Conservation (phyloP, 1,140 invertebrate genomes). For the Listronotus bonariensis region DNA sequence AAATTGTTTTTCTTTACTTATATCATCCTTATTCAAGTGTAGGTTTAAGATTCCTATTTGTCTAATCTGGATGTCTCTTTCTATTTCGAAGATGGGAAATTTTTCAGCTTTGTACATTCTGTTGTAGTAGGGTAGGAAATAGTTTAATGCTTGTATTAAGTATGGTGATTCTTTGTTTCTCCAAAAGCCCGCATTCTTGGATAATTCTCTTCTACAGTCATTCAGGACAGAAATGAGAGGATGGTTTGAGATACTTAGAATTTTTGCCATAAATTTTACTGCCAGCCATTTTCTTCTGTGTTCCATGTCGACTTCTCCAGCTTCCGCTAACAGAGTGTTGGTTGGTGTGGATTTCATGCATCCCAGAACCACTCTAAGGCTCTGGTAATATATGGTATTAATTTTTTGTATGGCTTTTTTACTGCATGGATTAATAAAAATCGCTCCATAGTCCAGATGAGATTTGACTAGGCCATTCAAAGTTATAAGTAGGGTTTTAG, state of each 20-base stretch:
- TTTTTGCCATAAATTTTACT: conserved; percentile 22
- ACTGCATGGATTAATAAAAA: conserved; percentile 7
- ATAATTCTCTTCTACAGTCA: neutral
- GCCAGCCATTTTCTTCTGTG: conserved; percentile 18
- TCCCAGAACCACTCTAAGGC: conserved; percentile 11
- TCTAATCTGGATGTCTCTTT: neutral
- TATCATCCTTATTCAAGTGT: neutral
- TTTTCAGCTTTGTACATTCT: conserved; percentile 1
- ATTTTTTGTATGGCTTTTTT: conserved; percentile 14
- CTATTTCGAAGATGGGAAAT: conserved; percentile 11
- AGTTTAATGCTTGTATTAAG: neutral
- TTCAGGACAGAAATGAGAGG: neutral
- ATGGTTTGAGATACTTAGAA: neutral
- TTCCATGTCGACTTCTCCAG: conserved; percentile 14
- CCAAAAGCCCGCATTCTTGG: neutral
- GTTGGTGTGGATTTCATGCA: conserved; percentile 31
- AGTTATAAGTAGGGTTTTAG: conserved; percentile 4
- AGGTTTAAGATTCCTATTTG: neutral
- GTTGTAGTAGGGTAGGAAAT: neutral
- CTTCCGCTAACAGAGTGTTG: conserved; percentile 25
- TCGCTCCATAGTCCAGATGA: conserved; percentile 28
- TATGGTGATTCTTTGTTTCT: conserved; percentile 2
- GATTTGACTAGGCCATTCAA: conserved; percentile 25
- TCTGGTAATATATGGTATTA: conserved; percentile 18
- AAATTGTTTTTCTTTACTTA: neutral